Conservation (phyloP, 2,113 vertebrate species). For the Oncorhynchus clarkii region DNA sequence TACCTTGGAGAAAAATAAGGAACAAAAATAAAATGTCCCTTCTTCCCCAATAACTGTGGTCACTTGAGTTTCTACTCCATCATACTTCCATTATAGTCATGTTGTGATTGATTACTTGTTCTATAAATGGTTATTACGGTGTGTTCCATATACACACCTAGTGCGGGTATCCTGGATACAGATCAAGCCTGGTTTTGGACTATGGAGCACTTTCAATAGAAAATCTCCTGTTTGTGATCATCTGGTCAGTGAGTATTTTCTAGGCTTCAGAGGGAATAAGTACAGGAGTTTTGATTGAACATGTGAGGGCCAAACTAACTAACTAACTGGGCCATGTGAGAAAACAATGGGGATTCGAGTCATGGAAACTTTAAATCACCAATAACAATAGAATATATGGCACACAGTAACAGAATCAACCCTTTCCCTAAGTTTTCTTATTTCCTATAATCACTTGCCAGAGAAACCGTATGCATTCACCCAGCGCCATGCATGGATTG, state of each 20-base stretch:
- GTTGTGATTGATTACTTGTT: neutral
- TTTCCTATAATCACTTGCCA: slow-evolving; percentile 61
- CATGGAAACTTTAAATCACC: slow-evolving; percentile 4
- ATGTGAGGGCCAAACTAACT: slow-evolving; percentile 49
- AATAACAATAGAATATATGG: slow-evolving; percentile 13
- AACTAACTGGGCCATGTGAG: slow-evolving; percentile 62
- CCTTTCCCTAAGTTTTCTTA: slow-evolving; percentile 32
- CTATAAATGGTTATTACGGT: neutral
- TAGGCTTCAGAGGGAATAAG: slow-evolving; percentile 17
- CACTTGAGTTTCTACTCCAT: neutral
- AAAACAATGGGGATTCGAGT: slow-evolving; percentile 42
- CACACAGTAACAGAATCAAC: slow-evolving; percentile 15
- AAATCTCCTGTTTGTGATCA: neutral
- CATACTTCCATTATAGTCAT: neutral
- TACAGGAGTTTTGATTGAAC: slow-evolving; percentile 10
- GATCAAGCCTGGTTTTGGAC: too few species aligned
- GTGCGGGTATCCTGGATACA: too few species aligned
- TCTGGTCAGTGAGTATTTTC: slow-evolving; percentile 21
- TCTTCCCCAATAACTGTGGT: neutral
- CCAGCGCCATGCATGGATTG: slow-evolving; percentile 19
- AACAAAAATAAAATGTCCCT: neutral
- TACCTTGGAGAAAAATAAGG: neutral
- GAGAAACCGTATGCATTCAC: slow-evolving; percentile 37
- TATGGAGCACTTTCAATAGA: neutral
- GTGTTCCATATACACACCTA: too few species aligned